Conservation (phyloP, 2,888 invertebrate genomes). For the Teleiodes luculella region DNA sequence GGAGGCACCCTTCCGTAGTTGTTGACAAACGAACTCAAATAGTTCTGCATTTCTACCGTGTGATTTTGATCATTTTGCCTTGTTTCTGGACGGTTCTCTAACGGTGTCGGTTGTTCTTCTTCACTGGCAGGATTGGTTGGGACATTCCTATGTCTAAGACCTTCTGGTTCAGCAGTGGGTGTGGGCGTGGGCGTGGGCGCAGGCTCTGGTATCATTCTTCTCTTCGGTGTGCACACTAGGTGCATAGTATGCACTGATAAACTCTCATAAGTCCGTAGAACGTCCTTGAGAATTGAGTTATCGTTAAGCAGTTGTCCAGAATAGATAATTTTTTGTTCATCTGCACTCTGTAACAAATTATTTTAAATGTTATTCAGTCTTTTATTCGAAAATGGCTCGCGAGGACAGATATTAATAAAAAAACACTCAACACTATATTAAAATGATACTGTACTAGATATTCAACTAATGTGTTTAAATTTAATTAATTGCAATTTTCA, state of each 20-base stretch:
- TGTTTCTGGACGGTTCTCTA: conserved; percentile 51
- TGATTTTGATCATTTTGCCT: conserved; percentile 72
- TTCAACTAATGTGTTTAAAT: too few relatives aligned
- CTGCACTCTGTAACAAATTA: conserved; percentile 80
- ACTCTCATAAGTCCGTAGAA: conserved; percentile 87
- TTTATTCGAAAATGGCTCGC: too few relatives aligned
- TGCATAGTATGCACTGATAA: conserved; percentile 90
- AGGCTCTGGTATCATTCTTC: conserved; percentile 40
- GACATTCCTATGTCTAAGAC: conserved; percentile 8
- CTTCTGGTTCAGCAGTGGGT: conserved; percentile 35
- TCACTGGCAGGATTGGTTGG: not conserved
- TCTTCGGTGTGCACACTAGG: conserved; percentile 86
- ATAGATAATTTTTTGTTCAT: conserved; percentile 96
- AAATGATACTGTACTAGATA: too few relatives aligned
- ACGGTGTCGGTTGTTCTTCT: conserved; percentile 15
- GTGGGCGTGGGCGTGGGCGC: conserved; percentile 23
- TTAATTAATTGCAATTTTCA: too few relatives aligned
- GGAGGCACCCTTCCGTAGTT: conserved; percentile 66
- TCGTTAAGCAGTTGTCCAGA: conserved; percentile 94
- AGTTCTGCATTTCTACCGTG: conserved; percentile 69
- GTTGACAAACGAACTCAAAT: conserved; percentile 55
- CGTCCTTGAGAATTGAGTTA: conserved; percentile 87
- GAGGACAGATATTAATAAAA: too few relatives aligned
- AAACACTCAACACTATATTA: too few relatives aligned
- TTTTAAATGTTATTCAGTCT: too few relatives aligned